A percentile compares a stretch with the other conserved stretches of the same genome.
phyloP scores from a whole-genome alignment of 1,140 invertebrate species.

The Diprion similis region DNA sequence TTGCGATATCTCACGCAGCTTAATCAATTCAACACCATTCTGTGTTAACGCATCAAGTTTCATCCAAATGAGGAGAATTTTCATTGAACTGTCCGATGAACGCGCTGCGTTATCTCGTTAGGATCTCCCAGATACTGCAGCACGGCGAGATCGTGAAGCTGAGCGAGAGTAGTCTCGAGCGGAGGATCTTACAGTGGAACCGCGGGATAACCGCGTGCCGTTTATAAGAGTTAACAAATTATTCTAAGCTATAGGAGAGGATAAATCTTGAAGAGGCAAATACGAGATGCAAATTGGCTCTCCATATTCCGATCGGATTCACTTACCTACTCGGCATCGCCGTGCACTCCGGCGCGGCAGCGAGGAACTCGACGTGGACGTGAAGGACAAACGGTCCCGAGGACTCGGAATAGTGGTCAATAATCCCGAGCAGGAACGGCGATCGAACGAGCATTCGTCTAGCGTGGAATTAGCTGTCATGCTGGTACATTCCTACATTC shows the following conservation, averaged over 20 bases:
- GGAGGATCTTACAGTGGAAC: too few relatives aligned
- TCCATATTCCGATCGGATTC: slow-evolving; percentile 15
- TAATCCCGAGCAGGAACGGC: not conserved
- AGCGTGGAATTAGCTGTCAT: slow-evolving; percentile 43
- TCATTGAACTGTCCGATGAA: not conserved
- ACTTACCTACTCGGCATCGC: slow-evolving; percentile 14
- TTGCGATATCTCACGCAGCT: too few relatives aligned
- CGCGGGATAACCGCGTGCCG: not conserved
- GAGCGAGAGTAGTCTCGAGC: too few relatives aligned
- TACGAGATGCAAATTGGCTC: slow-evolving; percentile 12
- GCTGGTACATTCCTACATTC: slow-evolving; percentile 51
- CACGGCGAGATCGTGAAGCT: too few relatives aligned
- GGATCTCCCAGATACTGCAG: not conserved
- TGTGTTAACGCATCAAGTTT: not conserved
- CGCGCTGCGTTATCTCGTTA: not conserved
- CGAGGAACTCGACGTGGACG: slow-evolving; percentile 9
- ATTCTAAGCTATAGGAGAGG: slow-evolving; percentile 2
- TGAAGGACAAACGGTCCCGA: slow-evolving; percentile 3
- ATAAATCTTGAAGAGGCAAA: slow-evolving; percentile 17
- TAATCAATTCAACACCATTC: not conserved
- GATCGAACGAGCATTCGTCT: slow-evolving; percentile 10
- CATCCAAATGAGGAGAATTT: not conserved
- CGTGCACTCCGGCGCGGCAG: not conserved
- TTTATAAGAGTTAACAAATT: slow-evolving; percentile 9
- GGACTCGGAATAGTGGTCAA: slow-evolving; percentile 14